A percentile compares a stretch with the other conserved stretches of the same genome.
These are phyloP conservation scores for Trachurus trachurus DNA, from an alignment of 2,797 vertebrate genomes.

Conservation along the genomic window DNA sequence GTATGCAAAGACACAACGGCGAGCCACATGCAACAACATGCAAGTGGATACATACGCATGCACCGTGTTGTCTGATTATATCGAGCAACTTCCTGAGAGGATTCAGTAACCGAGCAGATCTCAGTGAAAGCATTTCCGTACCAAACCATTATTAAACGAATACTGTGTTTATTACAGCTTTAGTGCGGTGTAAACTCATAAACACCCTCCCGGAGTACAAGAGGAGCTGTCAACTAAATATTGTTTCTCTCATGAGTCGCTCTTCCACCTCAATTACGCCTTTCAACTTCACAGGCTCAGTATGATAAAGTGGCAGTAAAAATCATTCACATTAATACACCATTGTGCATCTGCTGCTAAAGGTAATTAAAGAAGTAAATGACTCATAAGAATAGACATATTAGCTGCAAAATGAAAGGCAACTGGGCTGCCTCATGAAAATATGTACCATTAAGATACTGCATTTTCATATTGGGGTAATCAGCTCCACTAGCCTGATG, in stretches of 20 bases:
- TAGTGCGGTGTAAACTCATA: constrained; percentile 99
- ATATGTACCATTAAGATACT: constrained; percentile 99
- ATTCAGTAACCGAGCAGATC: constrained; percentile 90
- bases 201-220: constrained; percentile 96
- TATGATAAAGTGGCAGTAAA: constrained; percentile 99
- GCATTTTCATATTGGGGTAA: constrained; percentile 96
- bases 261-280: constrained; percentile 99
- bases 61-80: constrained; percentile 57
- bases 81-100: constrained; percentile 77
- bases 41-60: constrained; percentile 17
- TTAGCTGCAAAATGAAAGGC: constrained; percentile 99
- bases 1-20: constrained; percentile 31
- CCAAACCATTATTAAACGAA: constrained; percentile 93
- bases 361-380: constrained; percentile 99
- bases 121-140: constrained; percentile 88
- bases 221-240: constrained; percentile 99
- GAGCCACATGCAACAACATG: constrained; percentile 59
- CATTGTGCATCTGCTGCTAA: constrained; percentile 99
- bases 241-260: constrained; percentile 96
- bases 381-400: constrained; percentile 99
- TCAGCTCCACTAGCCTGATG: constrained; percentile 96
- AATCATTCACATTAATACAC: constrained; percentile 99
- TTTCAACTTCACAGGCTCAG: constrained; percentile 97
- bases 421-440: constrained; percentile 97
- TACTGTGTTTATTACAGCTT: constrained; percentile 97